Evolutionary conservation across 1,140 invertebrate genomes (phyloP), one percentile per base, ranked within the genome.

Genomic region (Stegodyphus dumicola): DNA sequence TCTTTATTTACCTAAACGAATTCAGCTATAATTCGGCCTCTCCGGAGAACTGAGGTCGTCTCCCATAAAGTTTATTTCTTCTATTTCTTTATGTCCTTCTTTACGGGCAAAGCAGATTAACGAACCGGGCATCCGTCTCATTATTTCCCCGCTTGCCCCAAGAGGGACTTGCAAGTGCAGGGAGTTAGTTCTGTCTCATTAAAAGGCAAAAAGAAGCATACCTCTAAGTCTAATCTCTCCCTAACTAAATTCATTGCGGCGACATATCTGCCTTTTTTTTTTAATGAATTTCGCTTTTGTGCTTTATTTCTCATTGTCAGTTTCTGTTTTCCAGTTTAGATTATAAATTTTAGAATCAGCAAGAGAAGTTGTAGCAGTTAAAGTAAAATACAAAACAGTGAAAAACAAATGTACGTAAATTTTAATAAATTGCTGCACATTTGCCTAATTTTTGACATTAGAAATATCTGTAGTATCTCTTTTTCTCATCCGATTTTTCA

Each of bases 1-100:
- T 48, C n/a, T 76, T 76, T 76, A 76, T 76, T 76, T 76, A 76
- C 74, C 74, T 76, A 76, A 76, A 76, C 74, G 54, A 64, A 76
- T 76, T 64, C 74, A 13, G 17, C 74, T 76, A 64, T 76, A 76
- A 76, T 76, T 76, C 74, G 11, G 17, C 9, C 17, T 48, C 74
- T 49, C 74, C 13, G 0, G 74, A 64, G 74, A 76, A 15, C 74
- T 49, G 56, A 76, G 74, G 74, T 56, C 74, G 74, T 64, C 74
- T 76, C 64, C 56, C 53, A 56, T 76, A 76, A 76, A 76, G 49
- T 76, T 76, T 76, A 76, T 76, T 76, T 49, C 54, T n/a, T n/a
- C 11, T 52, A 9, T 49, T 76, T 64, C 49, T 10, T 76, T 76
- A 17, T 5, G 33, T 76, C 64, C 74, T 76, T 49, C 49, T 49